These are phyloP conservation scores for Campoplex capitator DNA, from an alignment of 2,888 invertebrate genomes.

Conservation along the genomic window DNA sequence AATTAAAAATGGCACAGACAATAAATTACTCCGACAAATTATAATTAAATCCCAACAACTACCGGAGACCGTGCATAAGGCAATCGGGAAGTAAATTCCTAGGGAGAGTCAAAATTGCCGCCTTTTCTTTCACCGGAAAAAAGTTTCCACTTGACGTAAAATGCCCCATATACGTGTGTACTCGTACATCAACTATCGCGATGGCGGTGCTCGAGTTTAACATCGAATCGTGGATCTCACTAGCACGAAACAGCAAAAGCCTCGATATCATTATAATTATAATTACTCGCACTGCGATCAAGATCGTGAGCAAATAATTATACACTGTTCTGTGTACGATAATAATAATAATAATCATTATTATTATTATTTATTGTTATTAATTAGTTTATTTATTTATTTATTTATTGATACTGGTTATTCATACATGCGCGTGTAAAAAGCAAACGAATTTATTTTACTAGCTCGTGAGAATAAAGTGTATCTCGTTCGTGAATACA, in stretches of 20 bases:
- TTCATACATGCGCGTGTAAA: not conserved
- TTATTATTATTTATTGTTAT: slow-evolving; percentile 42
- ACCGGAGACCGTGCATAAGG: not conserved
- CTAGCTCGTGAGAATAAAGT: slow-evolving; percentile 12
- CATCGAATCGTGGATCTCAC: slow-evolving; percentile 39
- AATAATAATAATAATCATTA: not conserved
- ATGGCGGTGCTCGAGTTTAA: slow-evolving; percentile 21
- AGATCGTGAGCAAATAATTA: slow-evolving; percentile 47
- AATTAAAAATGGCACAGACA: not conserved
- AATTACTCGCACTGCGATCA: slow-evolving; percentile 65
- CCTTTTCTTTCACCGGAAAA: not conserved
- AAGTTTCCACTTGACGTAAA: slow-evolving; percentile 12
- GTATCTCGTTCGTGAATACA: slow-evolving; percentile 41
- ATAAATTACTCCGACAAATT: not conserved
- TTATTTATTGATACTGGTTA: slow-evolving; percentile 6
- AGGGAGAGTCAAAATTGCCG: not conserved
- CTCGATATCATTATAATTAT: slow-evolving; percentile 63
- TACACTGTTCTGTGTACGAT: not conserved
- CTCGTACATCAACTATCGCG: slow-evolving; percentile 29
- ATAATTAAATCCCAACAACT: not conserved
- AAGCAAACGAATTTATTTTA: slow-evolving; percentile 51
- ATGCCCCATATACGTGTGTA: not conserved
- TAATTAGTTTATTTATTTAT: not conserved
- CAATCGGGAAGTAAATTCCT: slow-evolving; percentile 1
- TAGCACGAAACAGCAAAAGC: slow-evolving; percentile 19